Conservation (phyloP, 37 sponge, comb jelly and placozoan genomes). For the Halisarca cf. caerulea region DNA sequence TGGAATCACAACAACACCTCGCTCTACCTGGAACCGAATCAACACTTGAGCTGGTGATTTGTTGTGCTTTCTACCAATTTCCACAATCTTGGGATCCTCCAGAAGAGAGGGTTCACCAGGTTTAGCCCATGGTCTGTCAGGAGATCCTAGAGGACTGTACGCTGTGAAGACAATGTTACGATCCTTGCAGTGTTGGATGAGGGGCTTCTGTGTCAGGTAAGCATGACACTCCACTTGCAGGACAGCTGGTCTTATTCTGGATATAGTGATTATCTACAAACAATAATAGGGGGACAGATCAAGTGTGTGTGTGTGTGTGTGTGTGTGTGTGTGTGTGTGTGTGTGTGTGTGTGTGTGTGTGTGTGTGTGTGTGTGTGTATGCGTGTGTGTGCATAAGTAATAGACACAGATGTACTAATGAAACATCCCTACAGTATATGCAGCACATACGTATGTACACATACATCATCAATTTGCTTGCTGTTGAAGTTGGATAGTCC, state of each 20-base stretch:
- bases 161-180: conserved; percentile 52
- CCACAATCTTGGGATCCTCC: conserved; percentile 68
- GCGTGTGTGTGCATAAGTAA: too few species aligned
- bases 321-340: too few species aligned
- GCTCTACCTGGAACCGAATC: conserved; percentile 79
- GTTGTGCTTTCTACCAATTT: conserved; percentile 72
- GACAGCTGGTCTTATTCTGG: conserved; percentile 78
- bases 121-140: conserved; percentile 93
- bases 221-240: conserved; percentile 90
- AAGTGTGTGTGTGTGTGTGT: too few species aligned
- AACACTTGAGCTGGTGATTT: conserved; percentile 84
- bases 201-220: conserved; percentile 81
- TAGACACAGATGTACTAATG: too few species aligned
- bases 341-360: too few species aligned
- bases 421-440: not conserved
- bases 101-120: conserved; percentile 76
- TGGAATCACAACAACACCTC: conserved; percentile 80
- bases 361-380: too few species aligned
- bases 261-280: conserved; percentile 36
- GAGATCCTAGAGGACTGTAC: conserved; percentile 88
- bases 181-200: conserved; percentile 57
- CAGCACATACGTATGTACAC: not conserved
- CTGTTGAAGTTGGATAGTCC: conserved; percentile 96
- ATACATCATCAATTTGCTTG: conserved; percentile 82
- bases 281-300: too few species aligned